Percentiles rank a stretch among this genome's conserved stretches.
phyloP scores from a whole-genome alignment of 2,888 invertebrate species.

The Tridacna crocea region DNA sequence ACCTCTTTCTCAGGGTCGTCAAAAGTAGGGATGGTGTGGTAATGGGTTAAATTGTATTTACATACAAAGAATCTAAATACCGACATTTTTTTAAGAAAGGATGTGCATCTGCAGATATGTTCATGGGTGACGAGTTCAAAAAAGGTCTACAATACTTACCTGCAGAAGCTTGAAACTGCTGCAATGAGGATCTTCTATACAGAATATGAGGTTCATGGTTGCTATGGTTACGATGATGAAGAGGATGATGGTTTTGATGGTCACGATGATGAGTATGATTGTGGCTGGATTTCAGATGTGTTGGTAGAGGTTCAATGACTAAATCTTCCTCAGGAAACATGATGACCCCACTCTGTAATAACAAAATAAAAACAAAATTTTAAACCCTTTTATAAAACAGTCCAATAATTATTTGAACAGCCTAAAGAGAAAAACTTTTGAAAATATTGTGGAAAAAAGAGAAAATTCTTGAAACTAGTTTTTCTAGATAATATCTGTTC shows the following conservation, averaged over 20 bases:
- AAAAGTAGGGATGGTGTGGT: too few species aligned
- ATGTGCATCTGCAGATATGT: too few species aligned
- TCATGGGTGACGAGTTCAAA: neutral
- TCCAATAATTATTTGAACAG: too few species aligned
- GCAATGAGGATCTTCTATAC: constrained; percentile 65
- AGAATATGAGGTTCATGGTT: constrained; percentile 57
- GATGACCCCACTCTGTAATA: constrained; percentile 72
- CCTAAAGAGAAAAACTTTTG: too few species aligned
- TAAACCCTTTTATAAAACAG: neutral
- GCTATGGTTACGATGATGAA: constrained; percentile 30
- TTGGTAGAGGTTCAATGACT: constrained; percentile 71
- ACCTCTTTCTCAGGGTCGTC: too few species aligned
- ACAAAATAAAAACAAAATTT: neutral
- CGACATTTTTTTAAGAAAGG: too few species aligned
- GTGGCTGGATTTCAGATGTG: constrained; percentile 36
- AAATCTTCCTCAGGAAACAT: constrained; percentile 71
- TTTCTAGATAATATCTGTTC: too few species aligned
- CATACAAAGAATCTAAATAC: too few species aligned
- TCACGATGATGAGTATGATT: constrained; percentile 9
- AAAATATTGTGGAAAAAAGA: too few species aligned
- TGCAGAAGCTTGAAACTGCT: constrained; percentile 14
- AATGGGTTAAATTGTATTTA: too few species aligned
- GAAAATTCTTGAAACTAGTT: too few species aligned
- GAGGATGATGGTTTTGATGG: constrained; percentile 27
- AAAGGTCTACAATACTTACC: neutral